Base-by-base conservation (phyloP, 2,888 invertebrate genomes). In the Cryptocephalus primarius region DNA sequence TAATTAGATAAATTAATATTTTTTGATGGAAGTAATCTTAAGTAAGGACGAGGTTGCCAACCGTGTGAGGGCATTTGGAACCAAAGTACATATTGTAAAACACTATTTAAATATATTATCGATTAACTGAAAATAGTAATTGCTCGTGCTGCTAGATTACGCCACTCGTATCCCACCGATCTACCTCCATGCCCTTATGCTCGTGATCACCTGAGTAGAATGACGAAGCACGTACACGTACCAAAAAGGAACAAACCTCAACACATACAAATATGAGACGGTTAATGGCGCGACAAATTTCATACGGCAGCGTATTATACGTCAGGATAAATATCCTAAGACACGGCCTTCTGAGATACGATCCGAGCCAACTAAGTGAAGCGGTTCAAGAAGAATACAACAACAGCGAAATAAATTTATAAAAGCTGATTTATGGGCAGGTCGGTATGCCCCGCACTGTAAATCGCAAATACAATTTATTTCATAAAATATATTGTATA, bases 281-380 rank as follows among this genome's bases (percentile, higher is more conserved):
- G 63, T 68, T 66, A 69, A 69, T 69, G 69, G 66, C 52, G 63
- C 67, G 68, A 67, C 68, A 68, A 69, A 69, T 69, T 68, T 68
- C 66, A 67, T 67, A 66, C 66, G 63, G 64, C 66, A 63, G 65
- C 64, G 63, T 66, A 67, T 67, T 65, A 65, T 67, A 65, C 59
- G 66, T 65, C 65, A 58, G 64, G 63, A 66, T 67, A 67, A 67
- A 67, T 68, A 65, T 64, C 64, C 60, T 58, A 54, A 62, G 62
- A 62, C 64, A 57, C 59, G 62, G 61, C 57, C 60, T 22, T 59
- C 60, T 62, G 63, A 66, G 64, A 66, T 66, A 66, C 64, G 64
- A 54, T 55, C 54, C 53, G 58, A 61, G 65, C 64, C 64, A 65
- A 64, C 63, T 65, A 66, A 66, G 64, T 67, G 65, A 64, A 65